Evolutionary conservation across 1,140 invertebrate species (phyloP).

Genomic region (Danaus plexippus): DNA sequence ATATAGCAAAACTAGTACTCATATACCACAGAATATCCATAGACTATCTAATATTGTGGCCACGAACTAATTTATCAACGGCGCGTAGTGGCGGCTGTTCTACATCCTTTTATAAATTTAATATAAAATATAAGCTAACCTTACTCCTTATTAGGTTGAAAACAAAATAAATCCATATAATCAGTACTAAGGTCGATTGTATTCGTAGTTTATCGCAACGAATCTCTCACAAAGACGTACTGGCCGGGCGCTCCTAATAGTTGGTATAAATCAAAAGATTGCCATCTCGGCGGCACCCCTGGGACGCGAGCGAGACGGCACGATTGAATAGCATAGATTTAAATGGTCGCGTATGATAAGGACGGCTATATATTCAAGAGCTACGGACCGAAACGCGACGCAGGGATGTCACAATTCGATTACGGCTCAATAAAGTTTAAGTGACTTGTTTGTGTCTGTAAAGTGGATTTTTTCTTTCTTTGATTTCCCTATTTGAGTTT

Average conservation of each 20-base stretch:
- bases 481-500: constrained; percentile 49
- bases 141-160: too few relatives aligned
- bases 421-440: constrained; percentile 72
- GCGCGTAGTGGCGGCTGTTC: too few relatives aligned
- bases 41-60: too few relatives aligned
- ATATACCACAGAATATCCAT: too few relatives aligned
- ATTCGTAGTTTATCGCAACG: constrained; percentile 50
- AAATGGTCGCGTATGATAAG: constrained; percentile 68
- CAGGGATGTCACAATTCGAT: constrained; percentile 71
- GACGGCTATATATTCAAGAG: constrained; percentile 57
- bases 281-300: constrained; percentile 67
- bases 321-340: constrained; percentile 72
- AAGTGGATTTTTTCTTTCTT: constrained; percentile 67
- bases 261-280: constrained; percentile 73
- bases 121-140: too few relatives aligned
- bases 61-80: too few relatives aligned
- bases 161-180: constrained; percentile 28
- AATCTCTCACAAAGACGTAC: constrained; percentile 60
- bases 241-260: constrained; percentile 67
- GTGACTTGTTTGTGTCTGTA: constrained; percentile 70
- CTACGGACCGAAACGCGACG: constrained; percentile 41
- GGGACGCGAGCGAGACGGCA: constrained; percentile 67
- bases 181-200: constrained; percentile 58
- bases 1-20: too few relatives aligned
- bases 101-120: too few relatives aligned